Conservation (phyloP, 2,113 vertebrate genomes). For the Todiramphus saurophagus region DNA sequence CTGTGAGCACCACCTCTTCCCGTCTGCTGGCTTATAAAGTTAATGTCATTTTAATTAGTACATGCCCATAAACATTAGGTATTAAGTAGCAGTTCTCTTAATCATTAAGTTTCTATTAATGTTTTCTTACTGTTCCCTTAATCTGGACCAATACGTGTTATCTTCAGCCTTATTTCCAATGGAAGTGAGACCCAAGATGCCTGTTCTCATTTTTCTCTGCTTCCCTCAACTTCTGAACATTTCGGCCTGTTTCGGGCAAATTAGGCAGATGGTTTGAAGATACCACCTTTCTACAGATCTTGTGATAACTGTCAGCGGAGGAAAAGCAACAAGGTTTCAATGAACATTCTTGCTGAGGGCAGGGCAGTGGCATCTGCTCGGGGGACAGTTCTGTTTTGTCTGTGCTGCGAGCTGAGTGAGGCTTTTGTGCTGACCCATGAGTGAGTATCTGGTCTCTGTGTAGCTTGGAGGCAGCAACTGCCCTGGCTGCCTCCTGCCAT, state of each 20-base stretch:
- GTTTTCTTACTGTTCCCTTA: not conserved
- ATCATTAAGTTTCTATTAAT: not conserved
- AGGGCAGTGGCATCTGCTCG: rapidly evolving
- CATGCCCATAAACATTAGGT: not conserved
- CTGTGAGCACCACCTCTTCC: not conserved
- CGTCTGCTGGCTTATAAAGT: not conserved
- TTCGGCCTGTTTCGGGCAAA: not conserved
- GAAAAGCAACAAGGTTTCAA: not conserved
- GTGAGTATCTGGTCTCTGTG: not conserved
- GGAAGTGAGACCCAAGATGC: not conserved
- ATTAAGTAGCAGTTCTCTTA: not conserved
- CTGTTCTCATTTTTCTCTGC: not conserved
- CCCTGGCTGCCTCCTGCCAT: not conserved
- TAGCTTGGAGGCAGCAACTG: not conserved
- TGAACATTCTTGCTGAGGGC: not conserved
- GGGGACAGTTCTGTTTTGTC: no score
- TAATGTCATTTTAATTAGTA: not conserved
- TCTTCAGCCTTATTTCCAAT: not conserved
- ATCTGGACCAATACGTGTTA: not conserved
- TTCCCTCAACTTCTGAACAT: not conserved
- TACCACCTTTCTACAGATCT: not conserved
- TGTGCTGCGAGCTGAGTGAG: not conserved
- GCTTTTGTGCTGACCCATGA: rapidly evolving
- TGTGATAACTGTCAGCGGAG: not conserved
- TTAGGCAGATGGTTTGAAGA: not conserved